Base-by-base conservation (phyloP, 1,140 invertebrate genomes). In the Macrocentrus cingulum region DNA sequence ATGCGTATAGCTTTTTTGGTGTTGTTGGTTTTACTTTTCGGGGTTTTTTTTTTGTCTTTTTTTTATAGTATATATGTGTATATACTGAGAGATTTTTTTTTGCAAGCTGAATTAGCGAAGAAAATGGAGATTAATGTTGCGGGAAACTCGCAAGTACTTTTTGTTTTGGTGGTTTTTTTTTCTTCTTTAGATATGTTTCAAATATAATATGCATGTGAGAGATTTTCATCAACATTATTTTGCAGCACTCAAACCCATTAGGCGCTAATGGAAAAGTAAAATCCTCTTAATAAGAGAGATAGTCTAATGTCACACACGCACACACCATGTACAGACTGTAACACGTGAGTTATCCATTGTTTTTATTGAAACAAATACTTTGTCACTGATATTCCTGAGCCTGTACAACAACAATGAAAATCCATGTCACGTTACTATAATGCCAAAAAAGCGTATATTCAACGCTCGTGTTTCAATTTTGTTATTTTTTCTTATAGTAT, bases 261-360 rank as follows among this genome's bases (percentile, higher is more conserved):
- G 36, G 36, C 36, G 13, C 13, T 39, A 39, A 39, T 39, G 13
- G 13, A 39, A 39, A 39, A n/a, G 36, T 8, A 39, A 39, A 39
- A 39, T 8, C 7, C 7, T 39, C 13, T 39, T 39, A 8, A n/a
- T 39, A n/a, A 39, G 7, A 39, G 36, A 39, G 8, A 39, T 11
- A 13, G 13, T 39, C n/a, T n/a, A n/a, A 39, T 39, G 25, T 39
- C 15, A 39, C n/a, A n/a, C n/a, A n/a, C n/a, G n/a, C n/a, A n/a
- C n/a, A 39, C 15, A 39, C 36, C 15, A 39, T 39, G 36, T 39
- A 39, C 36, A 39, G 36, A 39, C 36, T n/a, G 15, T 39, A 39
- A 39, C 7, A 13, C 3, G 13, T 39, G 36, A 39, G 7, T 5
- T 39, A 39, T 11, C 15, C 8, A n/a, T n/a, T n/a, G n/a, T n/a